phyloP scores from a whole-genome alignment of 2,113 vertebrate species.

The Bolborhynchus lineola region DNA sequence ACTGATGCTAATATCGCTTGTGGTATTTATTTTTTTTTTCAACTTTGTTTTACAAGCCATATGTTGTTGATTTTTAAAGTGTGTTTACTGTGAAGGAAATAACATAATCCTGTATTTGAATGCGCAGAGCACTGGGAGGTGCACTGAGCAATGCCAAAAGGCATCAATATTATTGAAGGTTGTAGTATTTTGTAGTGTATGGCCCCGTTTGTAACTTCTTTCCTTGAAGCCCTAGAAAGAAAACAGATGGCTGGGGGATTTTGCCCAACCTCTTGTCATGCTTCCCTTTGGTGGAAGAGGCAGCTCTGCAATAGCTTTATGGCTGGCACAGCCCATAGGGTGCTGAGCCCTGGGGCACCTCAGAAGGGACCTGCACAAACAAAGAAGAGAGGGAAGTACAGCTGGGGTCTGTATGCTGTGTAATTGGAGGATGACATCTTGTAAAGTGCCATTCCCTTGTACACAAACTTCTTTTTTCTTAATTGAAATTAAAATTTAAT shows the following conservation, averaged over 20 bases:
- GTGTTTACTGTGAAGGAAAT: not conserved
- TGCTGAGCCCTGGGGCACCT: not conserved
- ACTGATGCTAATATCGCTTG: not conserved
- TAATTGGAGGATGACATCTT: not conserved
- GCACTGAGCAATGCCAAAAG: not conserved
- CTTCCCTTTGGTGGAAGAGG: not conserved
- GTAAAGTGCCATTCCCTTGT: not conserved
- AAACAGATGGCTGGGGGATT: not conserved
- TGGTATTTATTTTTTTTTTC: not conserved
- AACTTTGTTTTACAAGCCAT: not conserved
- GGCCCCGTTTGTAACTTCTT: not conserved
- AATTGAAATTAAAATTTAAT: not conserved
- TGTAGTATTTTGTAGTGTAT: not conserved
- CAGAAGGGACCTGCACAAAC: not conserved
- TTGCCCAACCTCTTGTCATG: not conserved
- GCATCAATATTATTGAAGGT: not conserved
- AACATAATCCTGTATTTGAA: not conserved
- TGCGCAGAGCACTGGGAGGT: rapidly evolving
- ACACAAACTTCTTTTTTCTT: not conserved
- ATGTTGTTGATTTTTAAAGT: not conserved
- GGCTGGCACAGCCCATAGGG: not conserved
- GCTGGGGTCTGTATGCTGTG: not conserved
- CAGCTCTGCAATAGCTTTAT: not conserved
- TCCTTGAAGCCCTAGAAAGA: not conserved
- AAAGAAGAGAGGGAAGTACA: not conserved